Percentiles rank a stretch among this genome's conserved stretches.
phyloP scores from a whole-genome alignment of 2,888 invertebrate species.

The Odontomyia ornata region DNA sequence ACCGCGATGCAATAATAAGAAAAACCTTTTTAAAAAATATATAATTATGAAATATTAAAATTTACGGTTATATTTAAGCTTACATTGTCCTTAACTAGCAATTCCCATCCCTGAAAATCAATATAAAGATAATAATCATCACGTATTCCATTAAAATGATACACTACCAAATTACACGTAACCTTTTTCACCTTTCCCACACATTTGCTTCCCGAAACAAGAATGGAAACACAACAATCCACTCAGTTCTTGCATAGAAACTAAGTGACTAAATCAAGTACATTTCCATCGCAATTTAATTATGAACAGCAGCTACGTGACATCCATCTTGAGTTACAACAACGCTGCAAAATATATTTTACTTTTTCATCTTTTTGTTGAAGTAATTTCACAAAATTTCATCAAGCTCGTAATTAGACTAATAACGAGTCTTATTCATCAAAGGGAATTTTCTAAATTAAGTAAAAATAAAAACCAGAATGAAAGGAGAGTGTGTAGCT shows the following conservation, averaged over 20 bases:
- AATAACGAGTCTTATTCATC: slow-evolving; percentile 21
- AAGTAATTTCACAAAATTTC: slow-evolving; percentile 9
- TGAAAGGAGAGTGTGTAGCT: neutral
- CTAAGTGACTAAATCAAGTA: neutral
- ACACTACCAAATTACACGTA: neutral
- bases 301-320: slow-evolving; percentile 2
- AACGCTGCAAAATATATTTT: neutral
- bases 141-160: neutral
- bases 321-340: neutral
- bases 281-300: slow-evolving; percentile 6
- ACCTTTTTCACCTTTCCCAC: slow-evolving; percentile 1
- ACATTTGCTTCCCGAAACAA: neutral
- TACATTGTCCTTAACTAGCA: too few species aligned
- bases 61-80: too few species aligned
- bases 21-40: too few species aligned
- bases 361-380: neutral
- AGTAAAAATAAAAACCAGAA: neutral
- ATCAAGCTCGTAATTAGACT: slow-evolving; percentile 1
- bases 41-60: too few species aligned
- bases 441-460: slow-evolving; percentile 27
- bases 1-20: too few species aligned
- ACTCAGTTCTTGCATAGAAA: neutral
- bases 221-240: neutral
- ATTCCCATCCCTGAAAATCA: too few species aligned
- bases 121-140: too few species aligned